Evolutionary conservation across 2,888 invertebrate species (phyloP), one percentile per base, ranked within the genome.

Genomic region (Nomada lathburiana): DNA sequence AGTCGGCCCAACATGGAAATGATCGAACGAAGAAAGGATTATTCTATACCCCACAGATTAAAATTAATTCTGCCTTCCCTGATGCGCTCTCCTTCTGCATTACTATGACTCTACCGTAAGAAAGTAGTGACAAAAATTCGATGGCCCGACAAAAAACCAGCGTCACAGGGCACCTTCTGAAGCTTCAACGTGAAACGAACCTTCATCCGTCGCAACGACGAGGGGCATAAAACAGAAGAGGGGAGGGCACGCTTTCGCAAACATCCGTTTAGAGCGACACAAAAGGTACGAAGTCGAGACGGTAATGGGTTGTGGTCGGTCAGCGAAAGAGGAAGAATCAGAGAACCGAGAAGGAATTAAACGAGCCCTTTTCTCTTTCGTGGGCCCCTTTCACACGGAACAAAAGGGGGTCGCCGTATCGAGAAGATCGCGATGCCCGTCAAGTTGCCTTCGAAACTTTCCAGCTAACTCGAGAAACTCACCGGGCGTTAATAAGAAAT

Each of bases 401-500:
- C 73, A 81, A 83, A 82, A 81, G 76, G 20, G 20, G 16, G 18
- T 16, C 16, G 16, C 23, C 72, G 13, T 82, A 81, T 76, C 81
- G 76, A 69, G 68, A 42, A 50, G 76, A 82, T 83, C 82, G 76
- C 73, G 64, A 73, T 47, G 73, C 60, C 81, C 13, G 73, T 83
- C 82, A 83, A 83, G 77, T 63, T 60, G 77, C 74, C 77, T 74
- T 67, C 64, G 36, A 55, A 20, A 69, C 44, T 26, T 26, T 36
- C 0, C 36, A 36, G 36, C 7, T 36, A 36, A 36, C 36, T 36
- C 7, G 36, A 36, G 36, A 36, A 7, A 36, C 7, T 36, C 36
- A 36, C 36, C 36, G 36, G 0, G 0, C 36, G 36, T 36, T 36
- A 36, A 29, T 29, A 29, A 29, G 7, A 7, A 36, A 36, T 36